A percentile compares a stretch with the other conserved stretches of the same genome.
phyloP scores from a whole-genome alignment of 2,113 vertebrate genomes.

The Paramisgurnus dabryanus region DNA sequence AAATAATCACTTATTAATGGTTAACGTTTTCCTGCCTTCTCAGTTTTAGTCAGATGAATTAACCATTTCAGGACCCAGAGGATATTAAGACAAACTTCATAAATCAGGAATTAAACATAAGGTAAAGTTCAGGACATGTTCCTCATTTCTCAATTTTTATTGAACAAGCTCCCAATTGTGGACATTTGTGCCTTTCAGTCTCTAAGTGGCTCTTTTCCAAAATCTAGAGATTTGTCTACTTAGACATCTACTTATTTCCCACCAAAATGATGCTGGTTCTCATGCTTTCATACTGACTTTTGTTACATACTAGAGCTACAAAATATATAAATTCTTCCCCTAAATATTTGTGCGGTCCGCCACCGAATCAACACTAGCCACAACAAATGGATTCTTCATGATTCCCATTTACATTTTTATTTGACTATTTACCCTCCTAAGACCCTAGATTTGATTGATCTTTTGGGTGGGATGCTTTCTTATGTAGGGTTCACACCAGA shows the following conservation, averaged over 20 bases:
- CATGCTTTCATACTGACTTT: too few relatives aligned
- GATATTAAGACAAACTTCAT: background rate
- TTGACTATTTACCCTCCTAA: too few relatives aligned
- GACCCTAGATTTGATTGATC: too few relatives aligned
- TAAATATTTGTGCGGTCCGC: too few relatives aligned
- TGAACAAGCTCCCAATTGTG: background rate
- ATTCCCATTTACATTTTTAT: too few relatives aligned
- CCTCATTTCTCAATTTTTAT: background rate
- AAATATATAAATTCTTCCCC: too few relatives aligned
- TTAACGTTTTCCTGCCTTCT: constrained; percentile 31
- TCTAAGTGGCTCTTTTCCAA: background rate
- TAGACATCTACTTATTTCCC: background rate
- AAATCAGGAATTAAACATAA: background rate
- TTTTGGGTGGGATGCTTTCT: too few relatives aligned
- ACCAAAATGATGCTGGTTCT: too few relatives aligned
- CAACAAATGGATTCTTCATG: too few relatives aligned
- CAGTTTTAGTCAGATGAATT: background rate
- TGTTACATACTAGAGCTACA: too few relatives aligned
- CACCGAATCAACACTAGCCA: too few relatives aligned
- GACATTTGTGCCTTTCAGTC: background rate
- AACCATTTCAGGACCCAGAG: constrained; percentile 7
- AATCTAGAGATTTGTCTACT: background rate
- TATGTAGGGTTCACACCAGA: too few relatives aligned
- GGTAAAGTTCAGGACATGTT: background rate
- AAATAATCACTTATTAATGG: constrained; percentile 40